phyloP scores from a whole-genome alignment of 2,113 vertebrate genomes.

The Phycodurus eques region DNA sequence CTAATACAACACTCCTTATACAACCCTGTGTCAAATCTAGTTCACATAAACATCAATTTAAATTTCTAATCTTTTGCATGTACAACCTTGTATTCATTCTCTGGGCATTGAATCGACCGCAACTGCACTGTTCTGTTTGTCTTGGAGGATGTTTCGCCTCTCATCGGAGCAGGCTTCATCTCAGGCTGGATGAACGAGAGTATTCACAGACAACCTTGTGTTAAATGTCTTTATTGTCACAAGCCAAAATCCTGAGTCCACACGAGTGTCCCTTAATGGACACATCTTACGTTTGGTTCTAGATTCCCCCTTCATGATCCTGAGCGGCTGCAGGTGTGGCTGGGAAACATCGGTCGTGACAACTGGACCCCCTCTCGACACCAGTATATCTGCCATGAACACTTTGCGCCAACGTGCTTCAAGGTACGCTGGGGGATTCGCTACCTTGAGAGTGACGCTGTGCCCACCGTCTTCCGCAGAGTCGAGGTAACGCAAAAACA shows the following conservation, averaged over 20 bases:
- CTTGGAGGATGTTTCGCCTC: no score
- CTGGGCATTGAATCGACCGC: no score
- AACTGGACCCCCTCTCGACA: slow-evolving; percentile 75
- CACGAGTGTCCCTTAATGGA: background rate
- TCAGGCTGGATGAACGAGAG: no score
- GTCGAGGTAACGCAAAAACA: slow-evolving; percentile 30
- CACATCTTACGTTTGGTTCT: background rate
- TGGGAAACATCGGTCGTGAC: slow-evolving; percentile 71
- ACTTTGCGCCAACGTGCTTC: slow-evolving; percentile 75
- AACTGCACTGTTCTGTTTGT: no score
- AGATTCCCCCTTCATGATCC: slow-evolving; percentile 79
- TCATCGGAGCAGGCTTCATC: no score
- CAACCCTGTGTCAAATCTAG: no score
- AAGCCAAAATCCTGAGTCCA: background rate
- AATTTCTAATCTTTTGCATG: background rate
- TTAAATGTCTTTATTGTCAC: background rate
- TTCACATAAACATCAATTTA: background rate
- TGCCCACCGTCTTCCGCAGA: slow-evolving; percentile 74
- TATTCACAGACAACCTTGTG: no score
- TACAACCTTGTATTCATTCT: no score
- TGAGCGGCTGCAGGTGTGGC: slow-evolving; percentile 72
- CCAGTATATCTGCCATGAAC: slow-evolving; percentile 79
- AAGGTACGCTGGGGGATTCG: slow-evolving; percentile 75
- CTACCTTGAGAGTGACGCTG: slow-evolving; percentile 65
- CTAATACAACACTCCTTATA: no score